phyloP scores from a whole-genome alignment of 1,140 invertebrate genomes.

The Linepithema humile region DNA sequence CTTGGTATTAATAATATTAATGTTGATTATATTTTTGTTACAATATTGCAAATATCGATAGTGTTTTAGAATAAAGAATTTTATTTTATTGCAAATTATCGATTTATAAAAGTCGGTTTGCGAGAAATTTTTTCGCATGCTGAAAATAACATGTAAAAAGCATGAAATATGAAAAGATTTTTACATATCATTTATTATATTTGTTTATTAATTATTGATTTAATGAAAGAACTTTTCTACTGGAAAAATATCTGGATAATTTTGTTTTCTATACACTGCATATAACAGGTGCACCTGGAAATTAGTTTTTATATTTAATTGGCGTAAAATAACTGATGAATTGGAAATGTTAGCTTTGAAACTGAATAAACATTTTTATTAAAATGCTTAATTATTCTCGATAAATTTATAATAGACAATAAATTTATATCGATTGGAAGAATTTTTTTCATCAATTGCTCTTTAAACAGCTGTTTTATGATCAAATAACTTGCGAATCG shows the following conservation, averaged over 20 bases:
- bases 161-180: too few relatives aligned
- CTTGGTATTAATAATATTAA: background rate
- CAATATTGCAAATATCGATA: background rate
- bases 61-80: background rate
- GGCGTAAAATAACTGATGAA: background rate
- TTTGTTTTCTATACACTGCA: too few relatives aligned
- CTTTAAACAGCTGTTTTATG: background rate
- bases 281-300: too few relatives aligned
- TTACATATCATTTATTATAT: too few relatives aligned
- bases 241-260: too few relatives aligned
- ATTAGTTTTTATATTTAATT: background rate
- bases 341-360: background rate
- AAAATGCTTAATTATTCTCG: background rate
- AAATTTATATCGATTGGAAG: background rate
- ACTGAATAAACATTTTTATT: background rate
- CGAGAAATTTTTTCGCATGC: too few relatives aligned
- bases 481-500: background rate
- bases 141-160: too few relatives aligned
- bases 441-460: background rate
- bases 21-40: background rate
- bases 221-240: too few relatives aligned
- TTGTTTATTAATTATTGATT: too few relatives aligned
- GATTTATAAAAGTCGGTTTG: too few relatives aligned
- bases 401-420: background rate
- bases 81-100: background rate